Base-by-base conservation (phyloP, 1,140 invertebrate genomes). In the Cardiocondyla obscurior region DNA sequence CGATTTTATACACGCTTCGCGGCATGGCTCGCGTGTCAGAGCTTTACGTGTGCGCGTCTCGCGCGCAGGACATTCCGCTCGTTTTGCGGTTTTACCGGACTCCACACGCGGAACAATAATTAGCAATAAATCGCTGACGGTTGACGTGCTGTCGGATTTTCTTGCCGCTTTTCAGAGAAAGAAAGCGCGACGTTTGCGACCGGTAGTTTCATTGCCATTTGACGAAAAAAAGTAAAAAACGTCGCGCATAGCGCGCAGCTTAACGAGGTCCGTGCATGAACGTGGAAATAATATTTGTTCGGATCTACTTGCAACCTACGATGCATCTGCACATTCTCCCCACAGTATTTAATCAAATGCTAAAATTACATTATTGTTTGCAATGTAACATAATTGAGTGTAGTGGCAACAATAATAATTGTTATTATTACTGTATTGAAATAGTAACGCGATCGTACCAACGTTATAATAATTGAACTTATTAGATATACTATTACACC, bases 41-140 rank as follows among this genome's bases (percentile, higher is more conserved):
- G 55, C 53, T 60, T 57, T 58, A 81, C 67, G 30, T 51, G 67
- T 58, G 67, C 53, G 10, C 46, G 77, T 76, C 33, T 33, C 76
- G 28, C 76, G 42, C 53, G 69, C 67, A 39, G 28, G 55, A 81
- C 65, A 58, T 72, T 81, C 39, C 42, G 42, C 53, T 73, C 77
- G 77, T 73, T 57, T 44, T 36, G 49, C 25, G 53, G 79, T 51
- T 77, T 55, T 81, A 44, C 64, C 46, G 67, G 44, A 53, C 60
- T 62, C 46, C 30, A 30, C 81, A 85, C 53, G 69, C 85, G 30
- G 62, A 49, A 79, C 84, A 77, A 72, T 85, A 87, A 88, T 88
- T 88, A 85, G 76, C 69, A 82, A 88, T 85, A 87, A 87, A 88
- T 87, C 70, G 85, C 53, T 58, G 39, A 19, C 46, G 39, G 60